phyloP scores from a whole-genome alignment of 2,113 vertebrate species.

The Semicossyphus pulcher region DNA sequence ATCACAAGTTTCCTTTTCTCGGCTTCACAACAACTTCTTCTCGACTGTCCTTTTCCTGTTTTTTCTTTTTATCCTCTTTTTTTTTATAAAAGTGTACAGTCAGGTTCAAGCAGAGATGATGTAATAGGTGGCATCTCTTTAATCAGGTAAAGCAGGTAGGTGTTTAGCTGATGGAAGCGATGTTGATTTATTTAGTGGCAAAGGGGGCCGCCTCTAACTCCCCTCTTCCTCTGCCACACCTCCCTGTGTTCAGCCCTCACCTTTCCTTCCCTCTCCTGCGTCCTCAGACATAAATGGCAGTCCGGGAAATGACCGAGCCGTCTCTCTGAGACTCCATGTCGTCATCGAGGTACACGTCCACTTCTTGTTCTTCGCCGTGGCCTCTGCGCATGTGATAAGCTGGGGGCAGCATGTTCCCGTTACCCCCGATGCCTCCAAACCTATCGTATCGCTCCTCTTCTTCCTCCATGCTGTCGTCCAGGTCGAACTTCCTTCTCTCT shows the following conservation, averaged over 20 bases:
- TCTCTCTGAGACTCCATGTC: conserved; percentile 94
- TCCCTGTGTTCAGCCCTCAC: conserved; percentile 24
- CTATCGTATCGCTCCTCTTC: conserved; percentile 80
- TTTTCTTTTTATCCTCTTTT: conserved; percentile 9
- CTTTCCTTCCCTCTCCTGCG: background rate
- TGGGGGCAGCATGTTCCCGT: conserved; percentile 72
- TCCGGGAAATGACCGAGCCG: conserved; percentile 90
- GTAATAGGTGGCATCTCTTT: conserved; percentile 27
- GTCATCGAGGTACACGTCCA: conserved; percentile 83
- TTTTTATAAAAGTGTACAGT: conserved; percentile 13
- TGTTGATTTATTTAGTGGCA: conserved; percentile 13
- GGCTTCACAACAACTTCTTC: conserved; percentile 8
- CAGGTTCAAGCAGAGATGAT: conserved; percentile 42
- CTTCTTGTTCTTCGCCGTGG: conserved; percentile 56
- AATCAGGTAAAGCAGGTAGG: conserved; percentile 32
- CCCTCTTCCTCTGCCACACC: conserved; percentile 30
- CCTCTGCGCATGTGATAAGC: conserved; percentile 70
- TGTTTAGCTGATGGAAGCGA: conserved; percentile 56
- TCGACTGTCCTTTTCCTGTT: background rate
- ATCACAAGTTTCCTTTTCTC: conserved; percentile 11
- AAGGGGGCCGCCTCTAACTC: background rate
- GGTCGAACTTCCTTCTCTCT: conserved; percentile 81
- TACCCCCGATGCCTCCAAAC: conserved; percentile 54
- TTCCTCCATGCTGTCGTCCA: conserved; percentile 82
- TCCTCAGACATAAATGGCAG: conserved; percentile 88